These are phyloP conservation scores for Eucidaris tribuloides DNA, from an alignment of 35 echinoderm and acorn worm species.

Conservation along the genomic window DNA sequence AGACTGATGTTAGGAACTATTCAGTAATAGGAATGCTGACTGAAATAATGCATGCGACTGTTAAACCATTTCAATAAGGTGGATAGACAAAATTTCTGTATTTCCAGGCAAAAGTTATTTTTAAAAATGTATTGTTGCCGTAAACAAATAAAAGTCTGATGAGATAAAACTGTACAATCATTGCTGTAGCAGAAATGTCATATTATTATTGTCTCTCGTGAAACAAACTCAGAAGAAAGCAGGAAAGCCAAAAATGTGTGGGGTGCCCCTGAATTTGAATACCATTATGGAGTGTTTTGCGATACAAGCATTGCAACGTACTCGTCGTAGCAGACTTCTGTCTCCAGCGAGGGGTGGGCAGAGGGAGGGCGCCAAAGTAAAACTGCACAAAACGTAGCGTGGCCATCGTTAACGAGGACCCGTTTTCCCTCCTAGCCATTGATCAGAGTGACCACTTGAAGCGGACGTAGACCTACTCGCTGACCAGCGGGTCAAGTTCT, in stretches of 20 bases:
- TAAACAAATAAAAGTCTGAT: not conserved
- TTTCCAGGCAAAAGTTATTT: not conserved
- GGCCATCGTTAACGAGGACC: too few species aligned
- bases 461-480: too few species aligned
- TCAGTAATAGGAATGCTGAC: too few species aligned
- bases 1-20: too few species aligned
- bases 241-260: not conserved
- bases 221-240: not conserved
- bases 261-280: constrained; percentile 18
- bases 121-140: not conserved
- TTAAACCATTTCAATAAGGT: too few species aligned
- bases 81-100: not conserved
- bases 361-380: not conserved
- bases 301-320: not conserved
- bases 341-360: not conserved
- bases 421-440: too few species aligned
- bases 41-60: too few species aligned
- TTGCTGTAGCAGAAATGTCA: too few species aligned
- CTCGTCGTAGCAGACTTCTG: constrained; percentile 17
- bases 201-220: too few species aligned
- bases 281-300: constrained; percentile 17
- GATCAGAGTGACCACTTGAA: too few species aligned
- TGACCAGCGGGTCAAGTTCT: too few species aligned
- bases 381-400: too few species aligned
- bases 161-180: not conserved